Evolutionary conservation across 2,888 invertebrate genomes (phyloP), one percentile per base, ranked within the genome.

Genomic region (Oligia fasciuncula): DNA sequence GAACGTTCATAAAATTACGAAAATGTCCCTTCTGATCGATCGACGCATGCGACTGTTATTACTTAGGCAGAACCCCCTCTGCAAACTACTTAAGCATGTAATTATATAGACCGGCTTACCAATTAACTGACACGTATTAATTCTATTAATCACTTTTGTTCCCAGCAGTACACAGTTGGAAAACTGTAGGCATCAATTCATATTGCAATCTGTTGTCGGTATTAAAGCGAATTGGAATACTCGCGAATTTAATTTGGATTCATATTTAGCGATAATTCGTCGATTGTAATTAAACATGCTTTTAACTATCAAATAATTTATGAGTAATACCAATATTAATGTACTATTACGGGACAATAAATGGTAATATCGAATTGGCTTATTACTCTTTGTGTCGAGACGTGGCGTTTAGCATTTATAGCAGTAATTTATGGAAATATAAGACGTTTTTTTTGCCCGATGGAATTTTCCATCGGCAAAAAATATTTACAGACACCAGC

Each of bases 121-220:
- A 70, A 85, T 81, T 81, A 81, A 60, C 35, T 63, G 57, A 19
- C 66, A 51, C 23, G 29, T 60, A 29, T 49, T 62, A 68, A 82
- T 62, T 54, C 23, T 14, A 67, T 54, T 29, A 19, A 76, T 62
- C 81, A 79, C 76, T 85, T 87, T 9, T 63, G 78, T 69, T 13
- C 43, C 19, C 63, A 43, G 29, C 73, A 73, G 80, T 88, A 87
- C 87, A 85, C 85, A 80, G 72, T 76, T 66, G 68, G 84, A 86
- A 86, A 88, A 68, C 85, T 76, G 74, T 81, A 87, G 85, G 92
- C 92, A 92, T 92, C 93, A 91, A 92, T 92, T 91, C 92, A 90
- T 90, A 91, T 88, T 91, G 85, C 85, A 86, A 88, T 87, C 87
- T 89, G 91, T 90, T 90, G 87, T 90, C 89, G 88, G 86, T 88